These are phyloP conservation scores for Campoplex capitator DNA, from an alignment of 2,888 invertebrate genomes.

Conservation along the genomic window DNA sequence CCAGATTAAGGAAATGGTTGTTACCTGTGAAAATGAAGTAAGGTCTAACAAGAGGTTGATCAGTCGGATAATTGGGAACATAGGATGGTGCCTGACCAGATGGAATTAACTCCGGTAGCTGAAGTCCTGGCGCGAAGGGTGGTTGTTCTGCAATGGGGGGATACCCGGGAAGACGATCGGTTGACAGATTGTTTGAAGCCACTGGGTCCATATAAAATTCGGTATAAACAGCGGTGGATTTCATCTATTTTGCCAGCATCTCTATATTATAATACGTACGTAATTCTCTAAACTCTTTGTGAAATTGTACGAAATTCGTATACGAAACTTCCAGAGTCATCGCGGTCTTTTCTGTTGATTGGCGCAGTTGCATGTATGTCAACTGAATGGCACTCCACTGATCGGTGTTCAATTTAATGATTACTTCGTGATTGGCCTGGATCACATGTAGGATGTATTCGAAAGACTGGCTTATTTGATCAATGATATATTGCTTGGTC, in stretches of 20 bases:
- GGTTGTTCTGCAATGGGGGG: background rate
- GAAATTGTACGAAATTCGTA: slow-evolving; percentile 3
- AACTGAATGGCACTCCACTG: background rate
- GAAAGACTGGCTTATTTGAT: background rate
- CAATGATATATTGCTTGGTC: background rate
- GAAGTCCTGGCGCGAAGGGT: background rate
- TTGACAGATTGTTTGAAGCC: background rate
- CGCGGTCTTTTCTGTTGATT: background rate
- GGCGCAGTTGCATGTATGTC: background rate
- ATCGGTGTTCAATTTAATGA: background rate
- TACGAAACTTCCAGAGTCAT: background rate
- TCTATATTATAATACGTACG: slow-evolving; percentile 41
- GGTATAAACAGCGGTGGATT: background rate
- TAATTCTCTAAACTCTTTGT: background rate
- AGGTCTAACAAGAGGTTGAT: slow-evolving; percentile 19
- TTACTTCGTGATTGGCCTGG: background rate
- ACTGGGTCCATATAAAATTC: slow-evolving; percentile 25
- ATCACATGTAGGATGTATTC: background rate
- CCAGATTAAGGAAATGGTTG: background rate
- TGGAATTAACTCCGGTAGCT: slow-evolving; percentile 14
- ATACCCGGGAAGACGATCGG: background rate
- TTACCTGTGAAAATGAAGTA: slow-evolving; percentile 1
- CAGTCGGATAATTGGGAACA: background rate
- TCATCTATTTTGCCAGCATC: background rate
- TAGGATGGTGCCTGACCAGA: slow-evolving; percentile 35